These are phyloP conservation scores for Discoglossus pictus DNA, from an alignment of 2,797 vertebrate genomes.

Conservation along the genomic window DNA sequence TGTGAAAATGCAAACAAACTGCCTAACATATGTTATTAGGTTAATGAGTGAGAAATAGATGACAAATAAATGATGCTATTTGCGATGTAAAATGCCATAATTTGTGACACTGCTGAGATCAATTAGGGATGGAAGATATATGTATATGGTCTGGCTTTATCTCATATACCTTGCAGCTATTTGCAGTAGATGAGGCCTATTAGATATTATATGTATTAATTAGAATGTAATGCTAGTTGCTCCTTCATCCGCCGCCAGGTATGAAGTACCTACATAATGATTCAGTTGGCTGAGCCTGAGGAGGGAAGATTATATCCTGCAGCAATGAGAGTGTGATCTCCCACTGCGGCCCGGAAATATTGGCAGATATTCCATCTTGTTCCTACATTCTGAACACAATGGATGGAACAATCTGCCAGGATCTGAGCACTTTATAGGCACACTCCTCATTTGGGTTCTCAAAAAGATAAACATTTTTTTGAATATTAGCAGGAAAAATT, in stretches of 20 bases:
- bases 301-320: neutral
- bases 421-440: neutral
- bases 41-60: constrained; percentile 35
- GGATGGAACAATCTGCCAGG: neutral
- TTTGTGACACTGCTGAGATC: constrained; percentile 6
- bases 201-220: constrained; percentile 1
- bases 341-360: neutral
- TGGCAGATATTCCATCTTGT: neutral
- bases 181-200: neutral
- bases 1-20: constrained; percentile 21
- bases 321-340: too few relatives aligned
- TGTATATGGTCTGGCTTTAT: neutral
- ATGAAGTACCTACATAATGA: neutral
- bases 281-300: neutral
- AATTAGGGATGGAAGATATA: constrained; percentile 23
- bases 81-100: constrained; percentile 17
- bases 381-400: neutral
- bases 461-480: too few relatives aligned
- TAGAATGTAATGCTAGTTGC: neutral
- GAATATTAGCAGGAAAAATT: too few relatives aligned
- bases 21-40: constrained; percentile 34
- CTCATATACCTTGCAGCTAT: neutral
- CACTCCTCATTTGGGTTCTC: neutral
- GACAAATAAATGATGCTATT: constrained; percentile 18
- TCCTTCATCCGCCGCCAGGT: neutral